Evolutionary conservation across 2,113 vertebrate species (phyloP).

Genomic region (Cavia porcellus): DNA sequence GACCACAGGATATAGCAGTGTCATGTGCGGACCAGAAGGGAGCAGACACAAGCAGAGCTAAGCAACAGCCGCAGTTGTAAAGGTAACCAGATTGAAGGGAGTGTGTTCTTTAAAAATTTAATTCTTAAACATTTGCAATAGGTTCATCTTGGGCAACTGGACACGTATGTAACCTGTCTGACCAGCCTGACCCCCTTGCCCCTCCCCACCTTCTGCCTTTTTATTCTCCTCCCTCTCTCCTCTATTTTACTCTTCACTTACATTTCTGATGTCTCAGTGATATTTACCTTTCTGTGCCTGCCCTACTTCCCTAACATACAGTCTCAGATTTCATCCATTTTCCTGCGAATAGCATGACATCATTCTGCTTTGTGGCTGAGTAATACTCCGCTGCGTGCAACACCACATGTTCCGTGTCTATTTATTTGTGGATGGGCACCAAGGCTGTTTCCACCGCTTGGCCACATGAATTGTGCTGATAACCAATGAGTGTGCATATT

Average conservation of each 20-base stretch:
- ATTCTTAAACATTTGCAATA: background rate
- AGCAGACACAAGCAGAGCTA: background rate
- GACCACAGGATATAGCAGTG: background rate
- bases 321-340: background rate
- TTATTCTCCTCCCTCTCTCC: background rate
- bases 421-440: background rate
- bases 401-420: background rate
- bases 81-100: background rate
- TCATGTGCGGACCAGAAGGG: background rate
- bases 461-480: background rate
- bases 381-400: background rate
- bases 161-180: background rate
- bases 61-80: background rate
- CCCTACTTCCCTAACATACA: background rate
- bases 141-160: background rate
- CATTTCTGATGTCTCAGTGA: background rate
- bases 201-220: background rate
- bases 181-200: background rate
- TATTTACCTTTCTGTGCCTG: background rate
- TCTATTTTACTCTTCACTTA: background rate
- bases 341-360: no score
- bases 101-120: background rate
- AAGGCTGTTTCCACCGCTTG: background rate
- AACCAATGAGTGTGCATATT: background rate
- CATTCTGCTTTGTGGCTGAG: background rate